Base-by-base conservation (phyloP, 2,888 invertebrate species). In the Trichacis sp. region DNA sequence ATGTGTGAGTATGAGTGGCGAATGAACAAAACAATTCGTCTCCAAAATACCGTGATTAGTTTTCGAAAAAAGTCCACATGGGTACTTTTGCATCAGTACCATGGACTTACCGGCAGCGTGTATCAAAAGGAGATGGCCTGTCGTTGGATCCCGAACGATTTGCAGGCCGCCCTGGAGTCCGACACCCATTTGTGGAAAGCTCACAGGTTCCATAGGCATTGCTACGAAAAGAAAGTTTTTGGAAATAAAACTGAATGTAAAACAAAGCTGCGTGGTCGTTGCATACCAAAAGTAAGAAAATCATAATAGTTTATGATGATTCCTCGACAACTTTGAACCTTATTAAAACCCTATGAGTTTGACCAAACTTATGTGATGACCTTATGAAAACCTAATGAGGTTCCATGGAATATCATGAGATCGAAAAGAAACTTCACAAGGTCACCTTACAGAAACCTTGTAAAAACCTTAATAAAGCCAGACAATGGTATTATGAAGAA, bases 81-180 rank as follows among this genome's bases (percentile, higher is more conserved):
- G 58, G 61, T 66, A 66, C 65, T 57, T 24, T 24, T 3, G 3
- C 24, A 24, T 24, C 24, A 24, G 24, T 55, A 54, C 58, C 58
- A 59, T 42, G 45, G 15, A 64, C 73, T 84, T 83, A 83, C 89
- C 88, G 45, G 92, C 89, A 33, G 93, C 88, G 45, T 94, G 93
- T 73, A 94, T 87, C 68, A 94, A 89, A 69, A 94, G 88, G 64
- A 94, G 87, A 73, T 94, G 94, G 45, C 95, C 95, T 2, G 93
- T 93, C 17, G 92, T 88, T 24, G 95, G 93, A 82, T 96, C 96
- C 68, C 95, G 89, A 50, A 94, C 92, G 78, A 96, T 88, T 64
- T 82, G 82, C 52, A 81, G 76, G 45, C 82, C 82, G 42, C 81
- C 76, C 68, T 82, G 82, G 46, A 81, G 77, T 45, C 82, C 82